These are phyloP conservation scores for Erannis defoliaria DNA, from an alignment of 2,888 invertebrate genomes.

Conservation along the genomic window DNA sequence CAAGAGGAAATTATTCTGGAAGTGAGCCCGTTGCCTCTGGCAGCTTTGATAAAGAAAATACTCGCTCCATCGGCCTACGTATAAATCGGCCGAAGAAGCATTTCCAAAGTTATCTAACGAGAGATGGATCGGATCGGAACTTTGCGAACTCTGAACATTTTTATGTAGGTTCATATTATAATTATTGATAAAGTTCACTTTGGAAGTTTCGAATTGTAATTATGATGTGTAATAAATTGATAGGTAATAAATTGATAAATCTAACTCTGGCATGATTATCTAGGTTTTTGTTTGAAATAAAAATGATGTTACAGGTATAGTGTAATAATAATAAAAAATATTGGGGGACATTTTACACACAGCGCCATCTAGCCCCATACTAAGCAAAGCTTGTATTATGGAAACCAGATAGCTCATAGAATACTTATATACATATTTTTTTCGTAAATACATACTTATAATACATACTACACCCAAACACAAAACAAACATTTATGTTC, in stretches of 20 bases:
- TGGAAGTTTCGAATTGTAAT: constrained; percentile 3
- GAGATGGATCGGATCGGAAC: constrained; percentile 22
- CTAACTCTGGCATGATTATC: no score
- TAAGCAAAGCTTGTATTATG: no score
- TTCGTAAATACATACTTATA: no score
- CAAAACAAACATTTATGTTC: no score
- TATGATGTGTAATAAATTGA: neutral
- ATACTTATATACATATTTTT: no score
- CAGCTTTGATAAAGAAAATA: constrained; percentile 30
- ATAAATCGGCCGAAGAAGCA: constrained; percentile 24
- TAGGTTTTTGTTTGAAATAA: no score
- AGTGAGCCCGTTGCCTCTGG: constrained; percentile 25
- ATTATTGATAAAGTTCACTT: constrained; percentile 15
- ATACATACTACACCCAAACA: no score
- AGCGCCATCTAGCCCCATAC: no score
- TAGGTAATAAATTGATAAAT: neutral
- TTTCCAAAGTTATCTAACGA: constrained; percentile 30
- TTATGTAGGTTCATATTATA: constrained; percentile 18
- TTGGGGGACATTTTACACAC: no score
- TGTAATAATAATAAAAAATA: no score
- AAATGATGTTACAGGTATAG: no score
- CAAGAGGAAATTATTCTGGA: constrained; percentile 20
- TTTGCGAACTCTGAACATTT: constrained; percentile 16
- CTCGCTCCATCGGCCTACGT: constrained; percentile 3
- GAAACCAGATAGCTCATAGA: no score